Evolutionary conservation across 2,888 invertebrate species (phyloP).

Genomic region (Drosophila algonquin): DNA sequence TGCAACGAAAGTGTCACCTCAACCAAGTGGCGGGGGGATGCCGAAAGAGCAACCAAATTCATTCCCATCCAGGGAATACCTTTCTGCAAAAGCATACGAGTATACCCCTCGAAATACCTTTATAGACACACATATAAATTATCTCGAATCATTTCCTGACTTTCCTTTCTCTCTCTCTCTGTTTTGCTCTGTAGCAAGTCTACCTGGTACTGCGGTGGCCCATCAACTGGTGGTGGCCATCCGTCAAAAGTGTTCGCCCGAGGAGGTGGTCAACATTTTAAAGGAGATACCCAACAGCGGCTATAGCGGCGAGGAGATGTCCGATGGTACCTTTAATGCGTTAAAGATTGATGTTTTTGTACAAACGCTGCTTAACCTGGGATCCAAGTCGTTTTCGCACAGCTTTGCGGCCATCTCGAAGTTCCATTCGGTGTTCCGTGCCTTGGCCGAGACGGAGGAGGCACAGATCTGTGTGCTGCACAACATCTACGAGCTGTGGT

Average conservation of each 20-base stretch:
- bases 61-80: too few relatives aligned
- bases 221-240: constrained; percentile 94
- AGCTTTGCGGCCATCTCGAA: constrained; percentile 99
- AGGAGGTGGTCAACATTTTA: constrained; percentile 94
- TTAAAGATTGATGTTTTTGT: constrained; percentile 98
- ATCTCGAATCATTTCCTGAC: constrained; percentile 33
- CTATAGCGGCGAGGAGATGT: constrained; percentile 85
- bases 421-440: constrained; percentile 95
- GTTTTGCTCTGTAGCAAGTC: constrained; percentile 85
- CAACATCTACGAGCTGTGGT: constrained; percentile 98
- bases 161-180: background rate
- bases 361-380: constrained; percentile 96
- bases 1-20: constrained; percentile 68
- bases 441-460: constrained; percentile 96
- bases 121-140: background rate
- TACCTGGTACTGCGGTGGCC: constrained; percentile 92
- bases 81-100: background rate
- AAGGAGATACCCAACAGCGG: constrained; percentile 94
- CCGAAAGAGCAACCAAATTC: background rate
- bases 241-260: constrained; percentile 94
- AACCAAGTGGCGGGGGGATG: background rate
- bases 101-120: background rate
- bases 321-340: constrained; percentile 92
- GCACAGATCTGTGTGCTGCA: constrained; percentile 97
- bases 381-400: constrained; percentile 98